Conservation (phyloP, 2,888 invertebrate species). For the Ypsolopha scabrella region DNA sequence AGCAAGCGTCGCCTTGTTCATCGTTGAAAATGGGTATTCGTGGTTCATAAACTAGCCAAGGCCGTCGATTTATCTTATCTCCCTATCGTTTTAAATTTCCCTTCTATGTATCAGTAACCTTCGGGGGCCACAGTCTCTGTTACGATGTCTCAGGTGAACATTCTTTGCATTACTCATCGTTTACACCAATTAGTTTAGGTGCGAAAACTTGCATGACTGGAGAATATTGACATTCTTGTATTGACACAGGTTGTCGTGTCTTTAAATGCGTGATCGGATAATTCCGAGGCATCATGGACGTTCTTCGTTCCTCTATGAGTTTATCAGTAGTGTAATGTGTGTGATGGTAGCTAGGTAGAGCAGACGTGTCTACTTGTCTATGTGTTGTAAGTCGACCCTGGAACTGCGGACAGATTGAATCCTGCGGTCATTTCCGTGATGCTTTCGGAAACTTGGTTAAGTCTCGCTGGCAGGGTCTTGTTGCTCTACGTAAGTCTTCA, state of each 20-base stretch:
- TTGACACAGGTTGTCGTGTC: neutral
- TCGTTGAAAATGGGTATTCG: neutral
- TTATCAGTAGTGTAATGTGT: neutral
- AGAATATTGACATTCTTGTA: too few species aligned
- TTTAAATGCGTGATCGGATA: neutral
- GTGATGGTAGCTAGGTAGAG: neutral
- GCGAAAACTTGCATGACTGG: too few species aligned
- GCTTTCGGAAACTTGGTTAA: conserved; percentile 32
- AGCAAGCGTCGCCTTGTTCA: neutral
- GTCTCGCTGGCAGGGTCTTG: conserved; percentile 24
- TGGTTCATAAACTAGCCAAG: conserved; percentile 15
- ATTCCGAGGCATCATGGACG: neutral
- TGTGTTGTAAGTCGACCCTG: conserved; percentile 24
- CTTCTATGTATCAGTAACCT: conserved; percentile 15
- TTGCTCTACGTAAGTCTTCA: conserved; percentile 18
- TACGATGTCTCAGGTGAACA: conserved; percentile 33
- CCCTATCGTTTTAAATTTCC: conserved; percentile 18
- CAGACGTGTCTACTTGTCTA: neutral
- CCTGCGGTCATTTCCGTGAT: conserved; percentile 21
- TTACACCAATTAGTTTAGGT: conserved; percentile 3
- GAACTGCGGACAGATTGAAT: conserved; percentile 14
- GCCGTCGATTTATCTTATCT: conserved; percentile 46
- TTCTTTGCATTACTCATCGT: conserved; percentile 30
- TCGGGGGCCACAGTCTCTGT: conserved; percentile 29
- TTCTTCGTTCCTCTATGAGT: too few species aligned